phyloP scores from a whole-genome alignment of 1,140 invertebrate species.

The Teleopsis dalmanni region DNA sequence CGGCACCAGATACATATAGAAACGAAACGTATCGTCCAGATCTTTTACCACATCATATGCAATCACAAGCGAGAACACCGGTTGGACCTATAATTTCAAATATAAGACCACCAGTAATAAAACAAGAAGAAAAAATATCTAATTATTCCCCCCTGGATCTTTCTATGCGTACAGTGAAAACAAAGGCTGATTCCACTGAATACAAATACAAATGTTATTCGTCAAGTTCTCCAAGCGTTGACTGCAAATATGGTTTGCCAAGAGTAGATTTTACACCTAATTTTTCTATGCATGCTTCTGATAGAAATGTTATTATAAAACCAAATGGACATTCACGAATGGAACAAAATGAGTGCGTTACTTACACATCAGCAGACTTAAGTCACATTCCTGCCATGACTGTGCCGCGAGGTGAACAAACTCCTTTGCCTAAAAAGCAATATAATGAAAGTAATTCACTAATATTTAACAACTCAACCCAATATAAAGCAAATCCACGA shows the following conservation, averaged over 20 bases:
- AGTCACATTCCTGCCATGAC: background rate
- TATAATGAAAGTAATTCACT: background rate
- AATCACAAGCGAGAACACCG: too few relatives aligned
- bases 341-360: background rate
- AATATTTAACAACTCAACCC: background rate
- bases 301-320: background rate
- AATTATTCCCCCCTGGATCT: slow-evolving; percentile 64
- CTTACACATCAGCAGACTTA: background rate
- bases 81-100: too few relatives aligned
- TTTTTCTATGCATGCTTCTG: slow-evolving; percentile 42
- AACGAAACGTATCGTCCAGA: too few relatives aligned
- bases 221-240: slow-evolving; percentile 24
- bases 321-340: background rate
- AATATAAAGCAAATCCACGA: too few relatives aligned
- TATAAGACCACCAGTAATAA: too few relatives aligned
- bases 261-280: slow-evolving; percentile 57
- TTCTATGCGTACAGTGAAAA: slow-evolving; percentile 77
- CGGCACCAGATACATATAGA: too few relatives aligned
- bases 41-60: too few relatives aligned
- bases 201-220: slow-evolving; percentile 51
- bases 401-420: background rate
- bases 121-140: background rate
- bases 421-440: background rate
- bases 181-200: slow-evolving; percentile 74
- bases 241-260: slow-evolving; percentile 30